phyloP scores from a whole-genome alignment of 2,888 invertebrate genomes.

The Empis livida region DNA sequence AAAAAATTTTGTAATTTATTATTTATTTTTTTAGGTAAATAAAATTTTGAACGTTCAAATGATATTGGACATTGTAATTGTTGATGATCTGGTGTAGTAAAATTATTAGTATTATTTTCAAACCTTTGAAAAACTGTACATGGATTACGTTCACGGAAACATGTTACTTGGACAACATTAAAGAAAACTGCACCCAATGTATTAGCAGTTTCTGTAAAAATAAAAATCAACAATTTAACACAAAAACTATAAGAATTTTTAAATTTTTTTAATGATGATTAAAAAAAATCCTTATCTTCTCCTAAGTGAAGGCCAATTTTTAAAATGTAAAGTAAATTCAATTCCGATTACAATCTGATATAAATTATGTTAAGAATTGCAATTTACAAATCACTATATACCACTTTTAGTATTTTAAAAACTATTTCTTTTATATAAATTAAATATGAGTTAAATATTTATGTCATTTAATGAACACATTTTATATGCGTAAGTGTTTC shows the following conservation, averaged over 20 bases:
- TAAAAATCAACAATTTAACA: neutral
- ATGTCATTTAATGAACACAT: too few species aligned
- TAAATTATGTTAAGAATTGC: too few species aligned
- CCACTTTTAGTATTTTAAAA: too few species aligned
- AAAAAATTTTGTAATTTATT: neutral
- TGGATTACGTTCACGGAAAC: constrained; percentile 52
- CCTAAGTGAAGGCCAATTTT: too few species aligned
- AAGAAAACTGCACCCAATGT: constrained; percentile 61
- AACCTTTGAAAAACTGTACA: constrained; percentile 51
- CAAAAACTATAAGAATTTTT: neutral
- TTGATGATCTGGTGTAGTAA: neutral
- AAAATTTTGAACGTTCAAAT: constrained; percentile 27
- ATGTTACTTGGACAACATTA: constrained; percentile 59
- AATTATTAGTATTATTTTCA: constrained; percentile 14
- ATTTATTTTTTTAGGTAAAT: constrained; percentile 24
- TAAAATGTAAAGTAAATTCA: too few species aligned
- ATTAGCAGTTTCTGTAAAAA: constrained; percentile 46
- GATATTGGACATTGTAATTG: constrained; percentile 21
- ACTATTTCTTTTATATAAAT: too few species aligned
- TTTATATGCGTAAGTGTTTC: too few species aligned
- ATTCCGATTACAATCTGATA: too few species aligned
- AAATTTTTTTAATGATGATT: too few species aligned
- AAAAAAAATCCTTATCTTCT: too few species aligned
- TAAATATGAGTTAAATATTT: too few species aligned
- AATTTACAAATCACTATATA: too few species aligned